These are phyloP conservation scores for Catharus ustulatus DNA, from an alignment of 2,797 vertebrate species.

Conservation along the genomic window DNA sequence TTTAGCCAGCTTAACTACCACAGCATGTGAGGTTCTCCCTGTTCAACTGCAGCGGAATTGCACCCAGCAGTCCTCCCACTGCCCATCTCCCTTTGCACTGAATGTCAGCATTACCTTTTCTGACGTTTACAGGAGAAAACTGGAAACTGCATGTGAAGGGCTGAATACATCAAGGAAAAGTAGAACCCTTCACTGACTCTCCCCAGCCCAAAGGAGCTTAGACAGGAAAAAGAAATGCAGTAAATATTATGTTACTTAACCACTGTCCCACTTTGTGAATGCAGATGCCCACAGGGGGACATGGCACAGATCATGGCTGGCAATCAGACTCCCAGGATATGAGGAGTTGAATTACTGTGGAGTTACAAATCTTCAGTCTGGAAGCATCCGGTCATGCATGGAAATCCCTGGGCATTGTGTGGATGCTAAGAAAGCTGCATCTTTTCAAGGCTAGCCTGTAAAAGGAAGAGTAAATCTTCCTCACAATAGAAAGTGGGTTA, in stretches of 20 bases:
- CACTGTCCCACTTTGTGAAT: neutral
- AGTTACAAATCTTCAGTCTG: neutral
- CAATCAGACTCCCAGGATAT: neutral
- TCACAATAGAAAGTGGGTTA: neutral
- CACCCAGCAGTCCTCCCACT: neutral
- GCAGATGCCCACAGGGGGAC: neutral
- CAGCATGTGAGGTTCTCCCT: neutral
- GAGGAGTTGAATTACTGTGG: neutral
- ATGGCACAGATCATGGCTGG: neutral
- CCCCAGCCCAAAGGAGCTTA: neutral
- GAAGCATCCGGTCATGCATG: neutral
- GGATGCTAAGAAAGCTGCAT: neutral
- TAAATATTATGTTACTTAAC: neutral
- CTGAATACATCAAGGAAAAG: neutral
- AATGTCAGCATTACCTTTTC: neutral
- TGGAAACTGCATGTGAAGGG: neutral
- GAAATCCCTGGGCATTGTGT: neutral
- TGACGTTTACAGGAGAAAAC: neutral
- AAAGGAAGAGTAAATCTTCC: neutral
- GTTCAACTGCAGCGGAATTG: neutral
- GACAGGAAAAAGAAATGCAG: accelerated
- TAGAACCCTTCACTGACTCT: neutral
- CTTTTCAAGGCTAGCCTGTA: neutral
- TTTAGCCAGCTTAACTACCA: neutral
- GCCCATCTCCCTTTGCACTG: neutral